phyloP scores from a whole-genome alignment of 1,140 invertebrate genomes.

The Leptinotarsa texana region DNA sequence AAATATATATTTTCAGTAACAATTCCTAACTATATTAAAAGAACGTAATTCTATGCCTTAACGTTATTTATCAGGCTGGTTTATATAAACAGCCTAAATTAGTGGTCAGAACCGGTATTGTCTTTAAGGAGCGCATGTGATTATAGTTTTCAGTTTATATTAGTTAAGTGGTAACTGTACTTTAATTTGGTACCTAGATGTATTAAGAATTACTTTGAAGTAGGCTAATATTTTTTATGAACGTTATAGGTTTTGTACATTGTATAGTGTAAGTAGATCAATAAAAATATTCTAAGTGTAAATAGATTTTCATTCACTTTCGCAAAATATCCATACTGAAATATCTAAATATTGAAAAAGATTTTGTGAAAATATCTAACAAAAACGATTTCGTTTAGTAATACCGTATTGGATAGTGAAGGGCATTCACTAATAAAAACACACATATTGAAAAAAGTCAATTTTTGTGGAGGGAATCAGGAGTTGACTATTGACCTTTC shows the following conservation, averaged over 20 bases:
- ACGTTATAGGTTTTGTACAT: conserved; percentile 56
- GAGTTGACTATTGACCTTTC: too few species aligned
- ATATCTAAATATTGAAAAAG: too few species aligned
- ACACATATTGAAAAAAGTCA: too few species aligned
- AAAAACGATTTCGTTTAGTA: too few species aligned
- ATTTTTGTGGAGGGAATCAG: too few species aligned
- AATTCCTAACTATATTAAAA: not conserved
- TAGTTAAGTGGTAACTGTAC: conserved; percentile 34
- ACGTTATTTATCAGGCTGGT: conserved; percentile 21
- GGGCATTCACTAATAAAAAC: too few species aligned
- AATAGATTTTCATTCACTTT: not conserved
- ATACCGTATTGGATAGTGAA: too few species aligned
- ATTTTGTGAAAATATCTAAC: too few species aligned
- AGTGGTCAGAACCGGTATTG: conserved; percentile 23
- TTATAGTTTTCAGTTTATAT: conserved; percentile 33
- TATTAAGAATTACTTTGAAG: conserved; percentile 34
- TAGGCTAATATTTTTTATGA: conserved; percentile 54
- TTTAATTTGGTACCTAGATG: conserved; percentile 33
- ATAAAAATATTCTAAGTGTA: conserved; percentile 21
- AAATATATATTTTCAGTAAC: not conserved
- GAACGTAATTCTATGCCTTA: not conserved
- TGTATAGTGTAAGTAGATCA: conserved; percentile 46
- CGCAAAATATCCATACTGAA: too few species aligned
- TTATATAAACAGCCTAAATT: conserved; percentile 19
- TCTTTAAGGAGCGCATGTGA: conserved; percentile 43